These are phyloP conservation scores for Hassar affinis DNA, from an alignment of 2,113 vertebrate genomes.

Conservation along the genomic window DNA sequence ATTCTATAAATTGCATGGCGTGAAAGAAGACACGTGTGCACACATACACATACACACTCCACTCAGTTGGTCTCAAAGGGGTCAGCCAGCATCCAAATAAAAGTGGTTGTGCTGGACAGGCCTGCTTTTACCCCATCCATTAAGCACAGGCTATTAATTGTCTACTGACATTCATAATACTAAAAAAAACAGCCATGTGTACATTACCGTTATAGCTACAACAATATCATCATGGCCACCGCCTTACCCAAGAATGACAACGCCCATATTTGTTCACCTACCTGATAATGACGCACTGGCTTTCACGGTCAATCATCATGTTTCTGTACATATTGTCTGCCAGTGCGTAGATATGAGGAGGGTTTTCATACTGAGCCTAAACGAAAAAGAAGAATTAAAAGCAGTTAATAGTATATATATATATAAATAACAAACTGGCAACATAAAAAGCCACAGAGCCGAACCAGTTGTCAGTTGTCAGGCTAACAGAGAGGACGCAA, in stretches of 20 bases:
- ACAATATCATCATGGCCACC: background rate
- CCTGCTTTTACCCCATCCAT: slow-evolving; percentile 46
- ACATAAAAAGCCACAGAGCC: slow-evolving; percentile 22
- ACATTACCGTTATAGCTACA: slow-evolving; percentile 11
- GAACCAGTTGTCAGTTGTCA: slow-evolving; percentile 13
- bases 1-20: background rate
- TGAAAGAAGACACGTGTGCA: no score
- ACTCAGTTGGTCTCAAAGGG: background rate
- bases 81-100: background rate
- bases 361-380: slow-evolving; percentile 96
- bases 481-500: slow-evolving; percentile 49
- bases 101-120: slow-evolving; percentile 57
- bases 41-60: background rate
- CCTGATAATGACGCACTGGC: slow-evolving; percentile 99
- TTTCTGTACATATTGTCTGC: slow-evolving; percentile 98
- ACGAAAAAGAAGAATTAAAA: background rate
- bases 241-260: background rate
- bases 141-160: slow-evolving; percentile 15
- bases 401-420: background rate
- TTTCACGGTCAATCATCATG: slow-evolving; percentile 98
- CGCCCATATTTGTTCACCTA: slow-evolving; percentile 59
- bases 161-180: background rate
- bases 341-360: slow-evolving; percentile 96
- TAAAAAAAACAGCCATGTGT: background rate
- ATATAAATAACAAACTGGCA: background rate